Base-by-base conservation (phyloP, 2,888 invertebrate genomes). In the Drosophila yooni region DNA sequence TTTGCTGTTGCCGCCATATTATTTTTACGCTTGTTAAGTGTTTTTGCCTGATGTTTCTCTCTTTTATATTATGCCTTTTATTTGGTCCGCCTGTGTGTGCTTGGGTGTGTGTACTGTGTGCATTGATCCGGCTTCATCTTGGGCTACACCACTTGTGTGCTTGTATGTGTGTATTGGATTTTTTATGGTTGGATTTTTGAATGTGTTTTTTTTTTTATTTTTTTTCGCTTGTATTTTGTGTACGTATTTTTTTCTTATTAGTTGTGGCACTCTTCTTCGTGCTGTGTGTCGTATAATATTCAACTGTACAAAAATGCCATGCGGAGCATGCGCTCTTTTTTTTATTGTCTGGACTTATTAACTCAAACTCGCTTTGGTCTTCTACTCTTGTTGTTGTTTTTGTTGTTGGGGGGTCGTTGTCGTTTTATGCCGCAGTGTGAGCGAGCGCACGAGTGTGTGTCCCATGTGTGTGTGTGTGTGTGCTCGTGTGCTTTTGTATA, bases 321-420 rank as follows among this genome's bases (percentile, higher is more conserved):
- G 80, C 80, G 68, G 83, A 73, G 85, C 88, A 88, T 88, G 85
- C 88, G 85, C 88, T 88, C 76, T 81, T 78, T 64, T 74, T 72
- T 61, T 62, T 65, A 63, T 57, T 62, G 61, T 43, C 79, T 81
- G 11, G 68, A 76, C 81, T 85, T 75, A 81, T 83, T 81, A 68
- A 74, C 67, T 51, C 38, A 60, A 69, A 63, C 68, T 72, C 65
- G 71, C 56, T 77, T 76, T 75, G 68, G 70, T 46, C 59, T 70
- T 54, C 36, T 56, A 31, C 33, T 69, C 57, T 57, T 52, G 51
- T 74, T 68, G 63, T 56, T 68, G 48, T 46, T 65, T 54, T 51
- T 61, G 54, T 64, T 52, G 71, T 64, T 72, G 64, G 66, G 70
- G 66, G 65, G 79, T 79, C 68, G 78, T 71, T 71, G 75, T 65